Evolutionary conservation across 2,113 vertebrate species (phyloP), one percentile per base, ranked within the genome.

Genomic region (Dicrurus megarhynchus): DNA sequence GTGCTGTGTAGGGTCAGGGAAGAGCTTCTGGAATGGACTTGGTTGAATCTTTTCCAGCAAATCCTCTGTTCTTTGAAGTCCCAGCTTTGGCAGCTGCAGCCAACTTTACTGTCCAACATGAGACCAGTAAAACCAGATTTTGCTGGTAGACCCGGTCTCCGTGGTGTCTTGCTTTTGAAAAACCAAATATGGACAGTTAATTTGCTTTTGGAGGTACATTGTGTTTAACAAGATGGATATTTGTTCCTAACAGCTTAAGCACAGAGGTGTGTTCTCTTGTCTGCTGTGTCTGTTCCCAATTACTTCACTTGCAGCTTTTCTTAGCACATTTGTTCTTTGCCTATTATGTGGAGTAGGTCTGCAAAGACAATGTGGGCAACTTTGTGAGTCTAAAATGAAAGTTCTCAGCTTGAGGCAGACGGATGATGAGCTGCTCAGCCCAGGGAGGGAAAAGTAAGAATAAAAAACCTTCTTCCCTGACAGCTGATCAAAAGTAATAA

Each of bases 91-190:
- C 56, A 84, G 75, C 85, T 94, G 71, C 92, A 84, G 71, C 71
- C 87, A 94, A 1, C 55, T 74, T 93, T 71, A 84, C 60, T 94
- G 95, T 86, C 93, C 95, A 86, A 86, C 37, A 26, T 22, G 64
- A 92, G 95, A 94, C 85, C 87, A 96, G 96, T 84, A 92, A 88
- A 94, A 96, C 93, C 59, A 80, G 95, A 79, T 67, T 91, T 61
- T 83, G 33, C 79, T 75, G 55, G 74, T 96, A 90, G 90, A n/a
- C 55, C 33, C 17, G 1, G 75, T 74, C 87, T 67, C 75, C 1
- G 11, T 47, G 56, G 70, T 55, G 47, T 32, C 59, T 96, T 94
- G 52, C 68, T 86, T 95, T 77, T 92, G 87, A 91, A 67, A 85
- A 63, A 63, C 76, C 55, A 88, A 96, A 96, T 84, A 91, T 9